phyloP scores from a whole-genome alignment of 2,888 invertebrate species.

The Hesperia comma region DNA sequence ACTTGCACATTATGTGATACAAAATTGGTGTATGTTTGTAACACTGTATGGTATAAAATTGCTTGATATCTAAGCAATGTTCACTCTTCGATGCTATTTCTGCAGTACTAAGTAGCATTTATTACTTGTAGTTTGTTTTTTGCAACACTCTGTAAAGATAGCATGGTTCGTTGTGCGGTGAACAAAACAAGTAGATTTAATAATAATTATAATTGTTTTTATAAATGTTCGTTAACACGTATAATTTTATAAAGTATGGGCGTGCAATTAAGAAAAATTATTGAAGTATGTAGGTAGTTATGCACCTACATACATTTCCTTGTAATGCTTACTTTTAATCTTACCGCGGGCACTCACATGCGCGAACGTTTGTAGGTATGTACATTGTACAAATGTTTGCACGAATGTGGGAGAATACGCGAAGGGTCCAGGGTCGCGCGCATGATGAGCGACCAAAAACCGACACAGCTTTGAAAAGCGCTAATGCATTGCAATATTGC shows the following conservation, averaged over 20 bases:
- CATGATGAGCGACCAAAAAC: too few species aligned
- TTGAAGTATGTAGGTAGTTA: too few species aligned
- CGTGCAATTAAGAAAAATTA: too few species aligned
- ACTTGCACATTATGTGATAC: background rate
- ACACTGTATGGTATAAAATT: conserved; percentile 7
- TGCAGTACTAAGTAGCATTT: conserved; percentile 35
- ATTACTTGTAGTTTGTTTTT: conserved; percentile 36
- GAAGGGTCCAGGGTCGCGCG: too few species aligned
- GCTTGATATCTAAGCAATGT: background rate
- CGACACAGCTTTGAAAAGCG: too few species aligned
- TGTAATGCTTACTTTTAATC: too few species aligned
- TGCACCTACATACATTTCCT: too few species aligned
- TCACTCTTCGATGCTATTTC: conserved; percentile 29
- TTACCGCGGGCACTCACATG: too few species aligned
- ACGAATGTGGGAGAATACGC: too few species aligned
- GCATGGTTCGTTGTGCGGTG: conserved; percentile 37
- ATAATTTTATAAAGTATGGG: background rate
- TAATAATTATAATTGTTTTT: conserved; percentile 37
- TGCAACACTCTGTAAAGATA: conserved; percentile 37
- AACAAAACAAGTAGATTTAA: conserved; percentile 34
- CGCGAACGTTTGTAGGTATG: too few species aligned
- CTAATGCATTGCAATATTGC: too few species aligned
- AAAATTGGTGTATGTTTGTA: conserved; percentile 10
- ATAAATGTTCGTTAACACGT: conserved; percentile 33
- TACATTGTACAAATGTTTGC: too few species aligned